Conservation (phyloP, 2,797 vertebrate species). For the Setipinna tenuifilis region DNA sequence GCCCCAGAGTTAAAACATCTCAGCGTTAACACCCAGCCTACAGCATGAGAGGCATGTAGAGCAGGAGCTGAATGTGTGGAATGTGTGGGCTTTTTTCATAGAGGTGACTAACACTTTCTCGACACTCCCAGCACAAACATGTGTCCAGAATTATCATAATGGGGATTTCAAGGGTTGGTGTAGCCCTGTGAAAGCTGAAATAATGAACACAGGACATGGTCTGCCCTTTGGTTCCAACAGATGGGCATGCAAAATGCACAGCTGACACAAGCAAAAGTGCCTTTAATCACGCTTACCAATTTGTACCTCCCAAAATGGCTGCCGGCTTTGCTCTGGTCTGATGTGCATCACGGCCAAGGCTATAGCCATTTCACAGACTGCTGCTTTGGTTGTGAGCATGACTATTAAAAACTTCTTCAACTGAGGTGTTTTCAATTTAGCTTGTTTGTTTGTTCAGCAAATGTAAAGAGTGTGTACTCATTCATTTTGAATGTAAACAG, state of each 20-base stretch:
- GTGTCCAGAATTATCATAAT: neutral
- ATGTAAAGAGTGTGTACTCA: neutral
- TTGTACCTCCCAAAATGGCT: neutral
- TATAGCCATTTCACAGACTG: neutral
- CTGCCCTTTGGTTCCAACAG: neutral
- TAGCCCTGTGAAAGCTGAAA: neutral
- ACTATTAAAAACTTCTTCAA: neutral
- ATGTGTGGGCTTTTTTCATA: neutral
- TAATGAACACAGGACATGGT: neutral
- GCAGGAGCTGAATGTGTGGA: neutral
- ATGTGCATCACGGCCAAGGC: neutral
- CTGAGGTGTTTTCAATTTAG: neutral
- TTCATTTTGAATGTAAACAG: neutral
- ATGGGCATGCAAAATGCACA: neutral
- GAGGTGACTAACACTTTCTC: neutral
- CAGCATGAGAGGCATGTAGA: neutral
- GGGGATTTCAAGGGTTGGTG: neutral
- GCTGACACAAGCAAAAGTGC: neutral
- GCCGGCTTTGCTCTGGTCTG: neutral
- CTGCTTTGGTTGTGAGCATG: neutral
- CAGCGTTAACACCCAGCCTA: neutral
- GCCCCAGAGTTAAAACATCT: neutral
- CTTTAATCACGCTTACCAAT: neutral
- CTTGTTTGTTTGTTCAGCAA: neutral
- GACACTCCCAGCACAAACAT: neutral